These are phyloP conservation scores for Butorides virescens DNA, from an alignment of 2,113 vertebrate genomes.

Conservation along the genomic window DNA sequence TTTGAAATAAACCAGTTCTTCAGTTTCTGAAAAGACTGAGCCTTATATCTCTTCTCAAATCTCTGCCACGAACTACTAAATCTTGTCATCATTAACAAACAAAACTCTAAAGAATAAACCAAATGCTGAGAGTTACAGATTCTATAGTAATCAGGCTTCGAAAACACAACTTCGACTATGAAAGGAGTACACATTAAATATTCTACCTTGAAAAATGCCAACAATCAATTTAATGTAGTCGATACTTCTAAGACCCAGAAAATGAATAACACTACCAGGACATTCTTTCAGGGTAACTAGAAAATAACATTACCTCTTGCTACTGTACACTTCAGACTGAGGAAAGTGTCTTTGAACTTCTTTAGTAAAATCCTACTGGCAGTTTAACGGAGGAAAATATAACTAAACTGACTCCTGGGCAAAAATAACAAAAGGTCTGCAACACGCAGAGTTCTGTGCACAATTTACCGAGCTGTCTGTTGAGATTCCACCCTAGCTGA, in stretches of 20 bases:
- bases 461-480: slow-evolving; percentile 24
- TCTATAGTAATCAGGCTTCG: neutral
- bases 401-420: neutral
- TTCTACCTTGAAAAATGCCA: neutral
- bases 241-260: neutral
- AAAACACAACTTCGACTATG: neutral
- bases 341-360: neutral
- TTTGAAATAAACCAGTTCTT: neutral
- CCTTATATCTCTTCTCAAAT: neutral
- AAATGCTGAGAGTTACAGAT: neutral
- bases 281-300: neutral
- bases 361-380: neutral
- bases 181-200: neutral
- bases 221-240: neutral
- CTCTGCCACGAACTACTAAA: neutral
- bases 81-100: neutral
- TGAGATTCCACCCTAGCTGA: slow-evolving; percentile 35
- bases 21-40: neutral
- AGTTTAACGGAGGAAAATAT: neutral
- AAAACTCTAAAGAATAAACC: neutral
- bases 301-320: neutral
- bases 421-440: slow-evolving; percentile 20
- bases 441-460: neutral
- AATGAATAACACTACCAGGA: neutral
- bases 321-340: neutral